Conservation (phyloP, 2,797 vertebrate genomes). For the Steatocranus sp. region DNA sequence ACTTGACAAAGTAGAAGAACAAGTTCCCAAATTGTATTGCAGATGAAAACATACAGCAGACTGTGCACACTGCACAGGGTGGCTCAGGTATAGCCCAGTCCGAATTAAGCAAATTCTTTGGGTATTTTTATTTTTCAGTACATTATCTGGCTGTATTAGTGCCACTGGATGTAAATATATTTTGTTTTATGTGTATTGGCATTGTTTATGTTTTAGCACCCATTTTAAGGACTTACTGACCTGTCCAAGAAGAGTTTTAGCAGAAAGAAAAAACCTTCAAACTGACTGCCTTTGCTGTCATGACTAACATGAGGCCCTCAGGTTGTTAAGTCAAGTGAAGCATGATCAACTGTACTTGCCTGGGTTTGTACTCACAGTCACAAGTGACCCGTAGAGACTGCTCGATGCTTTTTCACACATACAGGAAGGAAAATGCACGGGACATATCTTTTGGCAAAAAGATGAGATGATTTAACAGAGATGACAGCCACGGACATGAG, state of each 20-base stretch:
- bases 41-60: neutral
- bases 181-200: neutral
- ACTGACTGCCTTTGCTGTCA: conserved; percentile 19
- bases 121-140: neutral
- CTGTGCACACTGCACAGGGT: neutral
- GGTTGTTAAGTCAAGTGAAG: conserved; percentile 50
- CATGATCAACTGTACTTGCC: conserved; percentile 43
- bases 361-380: conserved; percentile 14
- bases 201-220: neutral
- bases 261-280: conserved; percentile 3
- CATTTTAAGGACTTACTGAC: conserved; percentile 14
- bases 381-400: neutral
- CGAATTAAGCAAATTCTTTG: neutral
- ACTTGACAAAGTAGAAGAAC: neutral
- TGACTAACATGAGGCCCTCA: conserved; percentile 41
- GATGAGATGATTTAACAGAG: neutral
- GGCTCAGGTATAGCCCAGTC: conserved; percentile 20
- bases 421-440: neutral
- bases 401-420: conserved; percentile 14
- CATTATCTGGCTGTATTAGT: neutral
- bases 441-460: neutral
- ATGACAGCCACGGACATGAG: neutral
- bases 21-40: conserved; percentile 1
- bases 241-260: conserved; percentile 10
- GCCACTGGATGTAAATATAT: neutral